Evolutionary conservation across 2,888 invertebrate genomes (phyloP).

Genomic region (Drosophila meridionalis): DNA sequence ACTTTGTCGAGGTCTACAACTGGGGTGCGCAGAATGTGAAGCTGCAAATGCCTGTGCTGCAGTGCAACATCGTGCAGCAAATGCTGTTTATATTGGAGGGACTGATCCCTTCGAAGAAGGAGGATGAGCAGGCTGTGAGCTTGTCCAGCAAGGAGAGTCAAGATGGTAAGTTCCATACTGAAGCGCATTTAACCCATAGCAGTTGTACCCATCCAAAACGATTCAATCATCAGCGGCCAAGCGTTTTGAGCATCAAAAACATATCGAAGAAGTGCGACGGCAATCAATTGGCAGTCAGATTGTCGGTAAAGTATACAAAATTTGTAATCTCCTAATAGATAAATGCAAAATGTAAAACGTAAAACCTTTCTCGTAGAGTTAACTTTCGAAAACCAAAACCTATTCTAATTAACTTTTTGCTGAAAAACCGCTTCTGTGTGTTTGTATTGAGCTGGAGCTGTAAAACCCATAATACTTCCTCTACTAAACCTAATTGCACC

Average conservation of each 20-base stretch:
- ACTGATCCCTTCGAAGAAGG: conserved; percentile 90
- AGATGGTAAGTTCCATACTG: conserved; percentile 83
- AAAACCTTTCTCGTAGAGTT: conserved; percentile 58
- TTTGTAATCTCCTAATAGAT: conserved; percentile 36
- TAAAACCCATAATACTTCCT: background rate
- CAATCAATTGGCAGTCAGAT: conserved; percentile 79
- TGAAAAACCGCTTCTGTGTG: conserved; percentile 60
- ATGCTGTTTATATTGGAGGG: conserved; percentile 94
- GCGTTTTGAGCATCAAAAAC: conserved; percentile 72
- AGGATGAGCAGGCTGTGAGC: conserved; percentile 86
- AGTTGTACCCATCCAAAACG: conserved; percentile 38
- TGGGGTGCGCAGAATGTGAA: conserved; percentile 94
- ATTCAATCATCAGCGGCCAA: conserved; percentile 71
- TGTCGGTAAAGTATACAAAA: conserved; percentile 83
- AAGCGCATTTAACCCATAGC: background rate
- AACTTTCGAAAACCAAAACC: conserved; percentile 25
- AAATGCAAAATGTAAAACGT: conserved; percentile 32
- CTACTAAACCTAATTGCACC: conserved; percentile 38
- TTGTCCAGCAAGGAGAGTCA: conserved; percentile 86
- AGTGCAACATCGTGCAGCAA: conserved; percentile 95
- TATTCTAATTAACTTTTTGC: conserved; percentile 21
- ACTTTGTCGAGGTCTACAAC: conserved; percentile 90
- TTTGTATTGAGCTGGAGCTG: conserved; percentile 43
- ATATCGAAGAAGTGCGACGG: conserved; percentile 70
- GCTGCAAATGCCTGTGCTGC: conserved; percentile 94